These are phyloP conservation scores for Xanthorhoe designata DNA, from an alignment of 2,888 invertebrate species.

Conservation along the genomic window DNA sequence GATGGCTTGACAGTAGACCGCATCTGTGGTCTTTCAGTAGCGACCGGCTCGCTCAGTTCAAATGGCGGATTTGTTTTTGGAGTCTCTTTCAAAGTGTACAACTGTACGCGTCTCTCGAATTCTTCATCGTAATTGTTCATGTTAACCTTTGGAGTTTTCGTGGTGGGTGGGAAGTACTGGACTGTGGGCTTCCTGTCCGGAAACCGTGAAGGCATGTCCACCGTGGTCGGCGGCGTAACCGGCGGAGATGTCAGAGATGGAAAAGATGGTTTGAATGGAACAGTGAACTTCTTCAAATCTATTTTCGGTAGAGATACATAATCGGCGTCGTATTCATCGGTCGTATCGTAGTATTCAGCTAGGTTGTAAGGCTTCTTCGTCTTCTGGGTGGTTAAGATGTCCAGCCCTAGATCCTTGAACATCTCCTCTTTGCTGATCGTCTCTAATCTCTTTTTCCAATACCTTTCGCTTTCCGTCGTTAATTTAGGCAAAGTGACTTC, in stretches of 20 bases:
- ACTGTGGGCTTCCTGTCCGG: constrained; percentile 69
- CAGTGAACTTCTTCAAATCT: constrained; percentile 68
- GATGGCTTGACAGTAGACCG: constrained; percentile 23
- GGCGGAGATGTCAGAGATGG: constrained; percentile 44
- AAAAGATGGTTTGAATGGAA: constrained; percentile 35
- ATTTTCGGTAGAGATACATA: constrained; percentile 68
- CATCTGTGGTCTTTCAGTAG: constrained; percentile 25
- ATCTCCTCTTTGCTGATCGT: constrained; percentile 39
- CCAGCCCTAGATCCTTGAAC: constrained; percentile 36
- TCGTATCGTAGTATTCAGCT: constrained; percentile 68
- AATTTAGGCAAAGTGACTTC: constrained; percentile 30
- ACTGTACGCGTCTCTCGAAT: constrained; percentile 60
- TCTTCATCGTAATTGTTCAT: constrained; percentile 59
- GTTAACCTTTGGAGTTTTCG: constrained; percentile 50
- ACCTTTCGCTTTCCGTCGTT: constrained; percentile 14
- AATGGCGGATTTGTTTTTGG: constrained; percentile 22
- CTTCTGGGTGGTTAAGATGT: constrained; percentile 50
- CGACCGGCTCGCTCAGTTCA: constrained; percentile 10
- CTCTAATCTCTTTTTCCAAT: constrained; percentile 34
- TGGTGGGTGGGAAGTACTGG: constrained; percentile 75
- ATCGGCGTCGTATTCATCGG: constrained; percentile 70
- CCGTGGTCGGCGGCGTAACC: constrained; percentile 45
- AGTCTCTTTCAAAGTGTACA: constrained; percentile 48
- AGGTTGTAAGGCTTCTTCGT: constrained; percentile 58
- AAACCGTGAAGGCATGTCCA: constrained; percentile 43